These are phyloP conservation scores for Hylaeus anthracinus DNA, from an alignment of 1,140 invertebrate species.

Conservation along the genomic window DNA sequence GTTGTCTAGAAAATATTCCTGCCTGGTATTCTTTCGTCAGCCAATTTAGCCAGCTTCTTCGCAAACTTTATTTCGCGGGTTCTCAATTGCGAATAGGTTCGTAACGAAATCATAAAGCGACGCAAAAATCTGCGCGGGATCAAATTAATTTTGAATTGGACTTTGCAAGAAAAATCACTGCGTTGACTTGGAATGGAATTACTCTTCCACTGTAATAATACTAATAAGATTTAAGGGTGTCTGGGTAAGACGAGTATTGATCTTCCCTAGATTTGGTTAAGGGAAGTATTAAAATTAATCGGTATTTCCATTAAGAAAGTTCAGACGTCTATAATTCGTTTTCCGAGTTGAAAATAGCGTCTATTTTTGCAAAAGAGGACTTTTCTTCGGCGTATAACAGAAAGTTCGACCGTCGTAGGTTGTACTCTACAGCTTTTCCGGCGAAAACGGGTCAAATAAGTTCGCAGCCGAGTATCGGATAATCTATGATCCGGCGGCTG, in stretches of 20 bases:
- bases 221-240: too few relatives aligned
- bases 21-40: background rate
- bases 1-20: constrained; percentile 8
- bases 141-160: constrained; percentile 16
- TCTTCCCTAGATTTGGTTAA: too few relatives aligned
- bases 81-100: constrained; percentile 1
- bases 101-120: background rate
- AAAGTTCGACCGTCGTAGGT: background rate
- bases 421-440: constrained; percentile 10
- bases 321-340: background rate
- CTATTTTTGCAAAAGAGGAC: background rate
- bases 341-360: background rate
- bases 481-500: constrained; percentile 28
- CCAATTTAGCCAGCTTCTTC: background rate
- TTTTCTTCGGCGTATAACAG: constrained; percentile 5
- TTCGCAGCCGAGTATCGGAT: constrained; percentile 39
- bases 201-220: too few relatives aligned
- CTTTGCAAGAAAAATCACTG: background rate
- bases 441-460: constrained; percentile 15
- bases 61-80: constrained; percentile 6
- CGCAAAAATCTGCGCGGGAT: background rate
- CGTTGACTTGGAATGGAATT: too few relatives aligned
- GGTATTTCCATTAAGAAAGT: background rate
- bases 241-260: too few relatives aligned
- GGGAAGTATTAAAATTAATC: too few relatives aligned